Base-by-base conservation (phyloP, 1,140 invertebrate species). In the Teleogryllus occipitalis region DNA sequence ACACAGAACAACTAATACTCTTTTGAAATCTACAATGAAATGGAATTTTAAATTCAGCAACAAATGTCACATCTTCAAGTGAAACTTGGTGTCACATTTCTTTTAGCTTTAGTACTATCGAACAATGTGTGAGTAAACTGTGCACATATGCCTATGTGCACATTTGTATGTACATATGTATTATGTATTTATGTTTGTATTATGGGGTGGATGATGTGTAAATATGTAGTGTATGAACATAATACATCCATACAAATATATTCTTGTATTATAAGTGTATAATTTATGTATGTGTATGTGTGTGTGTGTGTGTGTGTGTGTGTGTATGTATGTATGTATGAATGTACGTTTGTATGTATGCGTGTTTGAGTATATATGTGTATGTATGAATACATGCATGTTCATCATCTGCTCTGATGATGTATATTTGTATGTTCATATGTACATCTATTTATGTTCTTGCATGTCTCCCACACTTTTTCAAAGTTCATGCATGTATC, bases 1-100 rank as follows among this genome's bases (percentile, higher is more conserved):
- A 81, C 81, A 81, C 77, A 76, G 79, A 72, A 80, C 78, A 80
- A 81, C 81, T 81, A 80, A 65, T 47, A 77, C 54, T 76, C 48
- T 49, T 78, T 78, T 78, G 49, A 74, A 75, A 54, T 74, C 73
- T 77, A 65, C 77, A 73, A 80, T 75, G 22, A 49, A 78, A 27
- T 79, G 46, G 73, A 79, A 81, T 72, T 78, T 80, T 80, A 27
- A 54, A 18, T 8, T 73, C 27, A 74, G 5, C 78, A 78, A 78
- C 39, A 21, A 27, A 78, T 78, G 21, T 79, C n/a, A 47, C n/a
- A 77, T 77, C 76, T n/a, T 79, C 74, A 65, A 75, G 47, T 27
- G 46, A n/a, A 22, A 54, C 46, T 76, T 79, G 54, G 54, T 18
- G 10, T 65, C 54, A 65, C 54, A 65, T 14, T 65, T 65, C 54